Evolutionary conservation across 2,797 vertebrate species (phyloP), one percentile per base, ranked within the genome.

Genomic region (Alosa sapidissima): DNA sequence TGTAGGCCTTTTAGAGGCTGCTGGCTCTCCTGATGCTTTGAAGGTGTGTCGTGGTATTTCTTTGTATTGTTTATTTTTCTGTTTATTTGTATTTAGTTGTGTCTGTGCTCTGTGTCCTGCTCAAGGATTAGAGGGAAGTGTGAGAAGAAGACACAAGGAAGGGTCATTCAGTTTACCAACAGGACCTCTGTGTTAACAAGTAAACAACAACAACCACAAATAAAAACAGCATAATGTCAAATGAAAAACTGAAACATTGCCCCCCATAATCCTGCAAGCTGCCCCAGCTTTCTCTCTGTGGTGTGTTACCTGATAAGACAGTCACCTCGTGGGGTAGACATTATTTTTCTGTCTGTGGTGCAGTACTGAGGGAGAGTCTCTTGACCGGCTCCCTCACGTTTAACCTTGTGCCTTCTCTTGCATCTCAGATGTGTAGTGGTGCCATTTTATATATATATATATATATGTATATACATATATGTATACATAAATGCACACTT

Each of bases 351-450:
- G 68, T 41, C 68, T 16, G 13, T 14, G 3, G 33, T 16, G 33
- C 13, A 75, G 68, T 75, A 16, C 33, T 33, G 68, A 41, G 33
- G 68, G 68, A 36, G 33, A 78, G 87, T 87, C 89, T 90, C 52
- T 65, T 88, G 88, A 83, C 86, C 82, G 89, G 88, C 55, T 85
- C 87, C 54, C 84, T 81, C 88, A 87, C 85, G 85, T 88, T 83
- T 91, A 89, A 93, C 95, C 94, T 94, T 95, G 94, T 94, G 94
- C 92, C 94, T 94, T 95, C 94, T 95, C 92, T 91, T 91, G 90
- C 93, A 91, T 89, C 92, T 89, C 92, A 89, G 87, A 87, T 83
- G 89, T 94, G 92, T 89, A 89, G 92, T 89, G 90, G 88, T 91
- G 91, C 93, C 94, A 95, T 93, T 92, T n/a, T n/a, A n/a, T n/a